phyloP scores from a whole-genome alignment of 2,113 vertebrate genomes.

The Donacobius atricapilla region DNA sequence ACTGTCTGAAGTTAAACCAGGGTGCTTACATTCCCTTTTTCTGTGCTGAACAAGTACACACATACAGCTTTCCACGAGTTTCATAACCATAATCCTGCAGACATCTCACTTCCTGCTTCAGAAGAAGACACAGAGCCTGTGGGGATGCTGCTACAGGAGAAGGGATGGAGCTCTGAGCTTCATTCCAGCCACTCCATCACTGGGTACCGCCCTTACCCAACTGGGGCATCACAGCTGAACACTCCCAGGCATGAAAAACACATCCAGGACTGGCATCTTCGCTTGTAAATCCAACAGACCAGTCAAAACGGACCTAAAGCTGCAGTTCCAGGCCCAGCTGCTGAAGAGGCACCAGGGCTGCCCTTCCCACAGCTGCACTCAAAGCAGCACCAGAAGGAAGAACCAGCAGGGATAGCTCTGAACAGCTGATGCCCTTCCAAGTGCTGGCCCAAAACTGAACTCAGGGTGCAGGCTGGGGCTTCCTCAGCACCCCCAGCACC shows the following conservation, averaged over 20 bases:
- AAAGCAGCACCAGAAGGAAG: not conserved
- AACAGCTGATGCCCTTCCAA: not conserved
- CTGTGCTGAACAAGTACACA: not conserved
- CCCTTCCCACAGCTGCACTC: not conserved
- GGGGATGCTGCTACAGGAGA: not conserved
- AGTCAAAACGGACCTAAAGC: not conserved
- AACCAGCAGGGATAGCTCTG: accelerated
- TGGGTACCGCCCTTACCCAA: not conserved
- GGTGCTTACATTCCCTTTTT: not conserved
- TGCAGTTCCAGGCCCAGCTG: not conserved
- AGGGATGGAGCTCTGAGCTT: not conserved
- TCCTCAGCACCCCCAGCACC: not conserved
- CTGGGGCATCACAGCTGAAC: not conserved
- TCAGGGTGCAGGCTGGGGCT: too few relatives aligned
- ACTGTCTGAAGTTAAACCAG: not conserved
- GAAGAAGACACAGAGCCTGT: not conserved
- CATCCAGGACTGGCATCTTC: accelerated
- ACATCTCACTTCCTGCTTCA: not conserved
- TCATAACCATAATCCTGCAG: not conserved
- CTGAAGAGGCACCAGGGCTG: not conserved
- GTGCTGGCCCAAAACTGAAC: not conserved
- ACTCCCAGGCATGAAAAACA: not conserved
- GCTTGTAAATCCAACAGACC: not conserved
- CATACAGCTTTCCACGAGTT: not conserved
- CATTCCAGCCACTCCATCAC: not conserved